These are phyloP conservation scores for Rosalia funebris DNA, from an alignment of 2,888 invertebrate species.

Conservation along the genomic window DNA sequence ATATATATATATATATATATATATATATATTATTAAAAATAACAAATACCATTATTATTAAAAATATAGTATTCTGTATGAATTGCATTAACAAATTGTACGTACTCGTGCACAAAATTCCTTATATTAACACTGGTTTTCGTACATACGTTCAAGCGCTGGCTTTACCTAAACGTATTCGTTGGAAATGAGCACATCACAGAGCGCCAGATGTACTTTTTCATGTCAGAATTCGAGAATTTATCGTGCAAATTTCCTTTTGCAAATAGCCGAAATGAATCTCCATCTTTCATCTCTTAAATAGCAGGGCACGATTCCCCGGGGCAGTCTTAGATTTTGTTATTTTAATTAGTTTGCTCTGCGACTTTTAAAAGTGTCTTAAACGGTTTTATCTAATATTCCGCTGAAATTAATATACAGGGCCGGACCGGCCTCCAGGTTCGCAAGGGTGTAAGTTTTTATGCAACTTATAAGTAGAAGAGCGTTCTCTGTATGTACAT, in stretches of 20 bases:
- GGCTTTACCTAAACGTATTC: neutral
- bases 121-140: too few species aligned
- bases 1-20: too few species aligned
- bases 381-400: constrained; percentile 12
- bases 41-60: too few species aligned
- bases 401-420: neutral
- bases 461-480: too few species aligned
- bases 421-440: neutral
- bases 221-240: constrained; percentile 31
- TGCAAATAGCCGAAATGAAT: constrained; percentile 35
- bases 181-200: constrained; percentile 25
- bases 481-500: too few species aligned
- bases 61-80: too few species aligned
- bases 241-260: constrained; percentile 38
- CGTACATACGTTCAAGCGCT: too few species aligned
- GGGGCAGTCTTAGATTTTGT: constrained; percentile 5
- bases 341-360: constrained; percentile 23
- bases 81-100: too few species aligned
- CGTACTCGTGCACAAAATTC: too few species aligned
- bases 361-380: constrained; percentile 20
- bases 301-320: constrained; percentile 2
- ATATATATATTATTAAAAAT: too few species aligned
- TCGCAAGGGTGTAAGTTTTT: too few species aligned
- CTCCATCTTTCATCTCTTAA: constrained; percentile 30
- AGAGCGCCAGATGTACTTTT: constrained; percentile 29